A percentile compares a stretch with the other conserved stretches of the same genome.
Evolutionary conservation across 2,797 vertebrate genomes (phyloP).

Genomic region (Alca torda): DNA sequence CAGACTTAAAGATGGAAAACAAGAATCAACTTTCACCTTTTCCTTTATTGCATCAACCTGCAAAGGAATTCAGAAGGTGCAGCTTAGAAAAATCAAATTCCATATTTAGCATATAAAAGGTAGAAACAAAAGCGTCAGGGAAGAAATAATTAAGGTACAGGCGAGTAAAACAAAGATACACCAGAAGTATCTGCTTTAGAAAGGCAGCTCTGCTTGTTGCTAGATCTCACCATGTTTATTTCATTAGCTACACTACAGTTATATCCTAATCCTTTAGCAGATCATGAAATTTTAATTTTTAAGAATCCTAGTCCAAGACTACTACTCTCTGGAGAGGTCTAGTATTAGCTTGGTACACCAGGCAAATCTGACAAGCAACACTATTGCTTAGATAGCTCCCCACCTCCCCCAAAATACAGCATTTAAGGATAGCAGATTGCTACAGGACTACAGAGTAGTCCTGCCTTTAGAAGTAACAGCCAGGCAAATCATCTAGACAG

Average conservation of each 20-base stretch:
- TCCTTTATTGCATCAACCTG: conserved; percentile 96
- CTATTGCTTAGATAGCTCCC: not conserved
- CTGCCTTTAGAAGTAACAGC: not conserved
- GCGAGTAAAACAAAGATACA: conserved; percentile 54
- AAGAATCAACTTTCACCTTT: conserved; percentile 98
- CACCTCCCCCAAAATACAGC: conserved; percentile 26
- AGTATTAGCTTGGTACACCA: not conserved
- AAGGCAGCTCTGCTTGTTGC: conserved; percentile 50
- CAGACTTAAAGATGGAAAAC: conserved; percentile 97
- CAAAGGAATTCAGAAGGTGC: conserved; percentile 92
- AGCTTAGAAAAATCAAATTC: conserved; percentile 94
- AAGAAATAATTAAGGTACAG: conserved; percentile 78
- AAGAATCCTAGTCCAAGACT: not conserved
- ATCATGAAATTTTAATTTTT: not conserved
- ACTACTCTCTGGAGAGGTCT: not conserved
- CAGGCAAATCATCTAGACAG: not conserved
- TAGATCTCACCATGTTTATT: not conserved
- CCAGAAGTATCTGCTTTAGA: conserved; percentile 66
- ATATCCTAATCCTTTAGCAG: not conserved
- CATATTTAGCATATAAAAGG: conserved; percentile 87
- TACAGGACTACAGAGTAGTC: not conserved
- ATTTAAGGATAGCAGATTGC: not conserved
- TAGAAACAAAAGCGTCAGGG: conserved; percentile 86
- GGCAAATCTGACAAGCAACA: not conserved
- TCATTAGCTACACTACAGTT: not conserved